Evolutionary conservation across 2,888 invertebrate species (phyloP), one percentile per base, ranked within the genome.

Genomic region (Euphydryas editha): DNA sequence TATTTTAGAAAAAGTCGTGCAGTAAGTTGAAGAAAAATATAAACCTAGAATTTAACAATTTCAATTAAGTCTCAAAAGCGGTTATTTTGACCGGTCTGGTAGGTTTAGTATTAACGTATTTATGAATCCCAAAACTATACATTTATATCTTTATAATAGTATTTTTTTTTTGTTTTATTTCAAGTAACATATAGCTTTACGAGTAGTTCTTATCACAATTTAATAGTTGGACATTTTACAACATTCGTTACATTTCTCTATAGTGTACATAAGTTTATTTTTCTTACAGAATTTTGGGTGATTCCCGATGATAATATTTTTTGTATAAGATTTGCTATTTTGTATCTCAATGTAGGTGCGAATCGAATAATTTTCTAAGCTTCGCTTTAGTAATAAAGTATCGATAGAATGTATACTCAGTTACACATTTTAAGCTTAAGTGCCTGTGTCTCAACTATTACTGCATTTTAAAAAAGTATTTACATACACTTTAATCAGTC

Each of bases 201-300:
- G n/a, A 11, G 18, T 24, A 54, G 17, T 54, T 54, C 20, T 36
- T n/a, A 17, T 10, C 15, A n/a, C 54, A 17, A 44, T 39, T 39
- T 20, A 21, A 54, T 54, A 54, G 17, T n/a, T 36, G 17, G 8
- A 54, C 5, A n/a, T 49, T 21, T 21, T 6, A 20, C 15, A 21
- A 49, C 5, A 21, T 15, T 21, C 21, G 6, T 15, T 21, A 46
- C 13, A 49, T 36, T 36, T 36, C 17, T 54, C 54, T 30, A 30
- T 17, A 17, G 30, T 54, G 54, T 54, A 54, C 4, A 54, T 54
- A 54, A 24, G 15, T 54, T 36, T 54, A 36, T 54, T 54, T 54
- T 54, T 36, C 54, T 30, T 54, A 54, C 54, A 54, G 30, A 54
- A 30, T 54, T 54, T 54, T 17, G 36, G 54, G 54, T 54, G 13